Evolutionary conservation across 2,797 vertebrate genomes (phyloP).

Genomic region (Myotis planiceps): DNA sequence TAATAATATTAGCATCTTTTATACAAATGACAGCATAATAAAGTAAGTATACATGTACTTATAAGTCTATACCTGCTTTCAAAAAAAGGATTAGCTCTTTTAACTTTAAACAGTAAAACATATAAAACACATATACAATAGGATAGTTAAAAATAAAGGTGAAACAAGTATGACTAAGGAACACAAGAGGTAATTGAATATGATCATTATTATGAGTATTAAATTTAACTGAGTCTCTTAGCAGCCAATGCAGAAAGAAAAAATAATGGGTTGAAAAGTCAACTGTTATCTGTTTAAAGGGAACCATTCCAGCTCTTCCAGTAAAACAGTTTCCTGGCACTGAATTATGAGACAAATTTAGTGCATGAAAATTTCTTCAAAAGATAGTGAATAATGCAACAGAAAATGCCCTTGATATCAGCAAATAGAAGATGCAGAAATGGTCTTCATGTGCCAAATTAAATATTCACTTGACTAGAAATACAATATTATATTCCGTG

Average conservation of each 20-base stretch:
- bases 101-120: not conserved
- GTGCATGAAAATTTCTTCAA: not conserved
- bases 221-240: not conserved
- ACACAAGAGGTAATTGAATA: not conserved
- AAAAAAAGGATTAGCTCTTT: not conserved
- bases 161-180: not conserved
- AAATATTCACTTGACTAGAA: not conserved
- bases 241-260: not conserved
- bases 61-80: not conserved
- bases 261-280: not conserved
- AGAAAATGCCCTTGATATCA: not conserved
- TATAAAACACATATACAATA: not conserved
- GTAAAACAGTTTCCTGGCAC: constrained; percentile 30
- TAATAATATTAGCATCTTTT: not conserved
- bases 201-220: not conserved
- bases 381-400: not conserved
- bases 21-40: not conserved
- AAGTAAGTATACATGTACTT: not conserved
- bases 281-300: not conserved
- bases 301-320: not conserved
- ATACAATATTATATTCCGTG: not conserved
- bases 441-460: not conserved
- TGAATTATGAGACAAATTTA: not conserved
- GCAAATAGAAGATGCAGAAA: not conserved
- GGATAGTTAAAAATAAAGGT: not conserved